A percentile compares a stretch with the other conserved stretches of the same genome.
These are phyloP conservation scores for Notocelia uddmanniana DNA, from an alignment of 2,888 invertebrate genomes.

Conservation along the genomic window DNA sequence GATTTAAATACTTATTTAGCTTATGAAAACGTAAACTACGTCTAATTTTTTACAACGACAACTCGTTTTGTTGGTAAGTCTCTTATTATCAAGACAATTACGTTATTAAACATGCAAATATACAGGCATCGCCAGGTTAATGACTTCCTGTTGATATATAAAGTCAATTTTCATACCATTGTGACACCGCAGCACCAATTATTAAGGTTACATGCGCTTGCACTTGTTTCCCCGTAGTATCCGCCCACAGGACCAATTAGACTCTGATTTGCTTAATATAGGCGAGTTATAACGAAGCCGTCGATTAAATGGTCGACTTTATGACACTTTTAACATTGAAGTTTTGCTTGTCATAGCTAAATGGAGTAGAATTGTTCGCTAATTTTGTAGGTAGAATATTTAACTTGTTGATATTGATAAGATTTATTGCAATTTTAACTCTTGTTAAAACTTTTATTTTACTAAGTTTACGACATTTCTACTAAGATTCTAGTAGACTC, in stretches of 20 bases:
- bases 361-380: background rate
- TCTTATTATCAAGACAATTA: background rate
- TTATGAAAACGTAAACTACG: background rate
- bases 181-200: constrained; percentile 6
- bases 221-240: background rate
- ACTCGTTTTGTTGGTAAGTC: background rate
- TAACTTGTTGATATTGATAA: too few species aligned
- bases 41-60: too few species aligned
- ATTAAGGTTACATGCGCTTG: constrained; percentile 27
- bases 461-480: too few species aligned
- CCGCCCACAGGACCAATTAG: constrained; percentile 33
- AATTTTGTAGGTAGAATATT: background rate
- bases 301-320: background rate
- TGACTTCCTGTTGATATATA: constrained; percentile 19
- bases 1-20: background rate
- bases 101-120: constrained; percentile 17
- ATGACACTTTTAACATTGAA: background rate
- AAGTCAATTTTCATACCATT: constrained; percentile 9
- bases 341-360: background rate
- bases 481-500: too few species aligned
- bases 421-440: too few species aligned
- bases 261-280: constrained; percentile 64
- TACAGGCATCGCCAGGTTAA: background rate
- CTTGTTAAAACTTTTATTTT: too few species aligned
- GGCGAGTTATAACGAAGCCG: background rate